These are phyloP conservation scores for Cheiracanthium punctorium DNA, from an alignment of 2,888 invertebrate genomes.

Conservation along the genomic window DNA sequence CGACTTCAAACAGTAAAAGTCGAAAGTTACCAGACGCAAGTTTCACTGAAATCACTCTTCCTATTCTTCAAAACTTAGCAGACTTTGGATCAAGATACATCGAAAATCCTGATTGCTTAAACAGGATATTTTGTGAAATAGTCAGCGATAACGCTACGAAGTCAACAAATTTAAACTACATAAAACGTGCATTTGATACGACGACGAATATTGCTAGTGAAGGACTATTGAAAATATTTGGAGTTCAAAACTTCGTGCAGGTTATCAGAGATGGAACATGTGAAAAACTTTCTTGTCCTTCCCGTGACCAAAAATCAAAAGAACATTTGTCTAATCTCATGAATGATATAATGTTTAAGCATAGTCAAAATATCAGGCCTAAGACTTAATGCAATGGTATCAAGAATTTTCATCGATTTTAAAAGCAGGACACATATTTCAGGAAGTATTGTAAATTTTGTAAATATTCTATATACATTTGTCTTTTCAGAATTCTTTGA, in stretches of 20 bases:
- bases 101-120: constrained; percentile 37
- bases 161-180: constrained; percentile 14
- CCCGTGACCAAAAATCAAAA: not conserved
- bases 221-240: constrained; percentile 22
- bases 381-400: too few species aligned
- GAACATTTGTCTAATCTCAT: constrained; percentile 17
- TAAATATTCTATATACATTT: too few species aligned
- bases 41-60: constrained; percentile 2
- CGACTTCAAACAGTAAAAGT: constrained; percentile 6
- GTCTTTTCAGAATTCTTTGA: too few species aligned
- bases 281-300: not conserved
- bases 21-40: not conserved
- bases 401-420: too few species aligned
- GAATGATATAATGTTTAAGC: constrained; percentile 34
- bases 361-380: constrained; percentile 21
- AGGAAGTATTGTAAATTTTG: too few species aligned
- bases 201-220: constrained; percentile 37
- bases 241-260: constrained; percentile 26
- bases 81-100: constrained; percentile 46
- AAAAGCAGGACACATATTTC: too few species aligned
- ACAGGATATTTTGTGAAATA: constrained; percentile 49
- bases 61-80: constrained; percentile 34
- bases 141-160: constrained; percentile 16
- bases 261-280: constrained; percentile 17
- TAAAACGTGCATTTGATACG: constrained; percentile 23